Base-by-base conservation (phyloP, 1,140 invertebrate species). In the Heliconius congener region DNA sequence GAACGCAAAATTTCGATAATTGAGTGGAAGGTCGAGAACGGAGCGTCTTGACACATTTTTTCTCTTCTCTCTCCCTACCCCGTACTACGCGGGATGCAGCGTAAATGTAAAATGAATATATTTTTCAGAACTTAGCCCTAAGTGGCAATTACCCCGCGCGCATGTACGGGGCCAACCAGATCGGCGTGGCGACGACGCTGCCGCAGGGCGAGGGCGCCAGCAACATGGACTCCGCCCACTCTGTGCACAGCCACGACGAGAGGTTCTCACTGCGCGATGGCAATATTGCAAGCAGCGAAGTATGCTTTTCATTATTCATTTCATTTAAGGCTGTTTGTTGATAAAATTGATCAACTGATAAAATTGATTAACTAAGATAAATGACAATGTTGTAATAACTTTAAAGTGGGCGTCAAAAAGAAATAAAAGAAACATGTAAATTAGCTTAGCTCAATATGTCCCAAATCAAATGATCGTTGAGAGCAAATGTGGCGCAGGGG, bases 141-240 rank as follows among this genome's bases (percentile, higher is more conserved):
- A 84, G 85, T 16, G 86, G 85, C 3, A 93, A 92, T 79, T 94
- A 90, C 73, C 82, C 87, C 6, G 89, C 90, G 55, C 85, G 93
- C 16, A 90, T 93, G 86, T 95, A 92, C 74, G 90, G 89, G 0
- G 88, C 93, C 0, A 95, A 95, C 74, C 94, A 95, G 83, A 93
- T 95, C 23, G 94, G 94, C 1, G 94, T 95, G 0, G 94, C 94
- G 27, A 95, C 94, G 0, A 94, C 94, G 2, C 78, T 95, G 73
- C 93, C 92, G 0, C 94, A 95, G 50, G 81, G 87, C 9, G 91
- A 94, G 70, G 77, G 79, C n/a, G 85, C 89, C 23, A 87, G 84
- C 70, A 89, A 86, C 55, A 84, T 87, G 0, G 90, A 91, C 19
- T 88, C 89, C 3, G 83, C 83, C 1, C 88, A 90, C 71, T 87